Percentiles rank a stretch among this genome's conserved stretches.
Conservation (phyloP, 64 coral and sea anemone species). For the Orbicella faveolata region DNA sequence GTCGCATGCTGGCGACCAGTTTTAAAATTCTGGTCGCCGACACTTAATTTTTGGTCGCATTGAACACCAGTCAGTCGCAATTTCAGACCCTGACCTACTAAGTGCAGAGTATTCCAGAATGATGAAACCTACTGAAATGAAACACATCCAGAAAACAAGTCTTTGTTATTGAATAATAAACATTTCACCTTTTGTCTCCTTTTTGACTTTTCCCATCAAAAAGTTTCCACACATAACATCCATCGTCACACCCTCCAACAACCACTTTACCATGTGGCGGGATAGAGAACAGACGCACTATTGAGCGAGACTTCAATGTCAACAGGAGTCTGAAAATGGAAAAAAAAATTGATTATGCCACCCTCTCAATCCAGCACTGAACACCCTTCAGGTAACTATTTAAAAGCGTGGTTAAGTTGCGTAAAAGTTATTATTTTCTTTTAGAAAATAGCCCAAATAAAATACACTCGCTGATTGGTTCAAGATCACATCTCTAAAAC, state of each 20-base stretch:
- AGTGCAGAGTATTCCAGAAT: too few species aligned
- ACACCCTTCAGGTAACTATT: too few species aligned
- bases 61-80: conserved; percentile 16
- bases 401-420: too few species aligned
- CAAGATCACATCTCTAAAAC: too few species aligned
- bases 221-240: conserved; percentile 91
- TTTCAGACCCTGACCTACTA: neutral
- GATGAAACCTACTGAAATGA: neutral
- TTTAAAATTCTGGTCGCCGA: conserved; percentile 18
- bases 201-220: conserved; percentile 35
- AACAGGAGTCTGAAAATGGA: conserved; percentile 64
- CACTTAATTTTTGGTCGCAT: conserved; percentile 19
- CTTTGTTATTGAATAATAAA: neutral
- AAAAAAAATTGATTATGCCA: neutral
- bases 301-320: conserved; percentile 82
- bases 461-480: too few species aligned
- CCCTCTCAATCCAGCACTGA: too few species aligned
- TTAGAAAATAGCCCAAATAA: too few species aligned
- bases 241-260: conserved; percentile 94
- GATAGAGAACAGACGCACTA: conserved; percentile 82
- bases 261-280: conserved; percentile 80
- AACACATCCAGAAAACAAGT: neutral
- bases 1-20: conserved; percentile 6
- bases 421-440: too few species aligned
- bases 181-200: conserved; percentile 54